Conservation (phyloP, 1,140 invertebrate genomes). For the Portunus trituberculatus region DNA sequence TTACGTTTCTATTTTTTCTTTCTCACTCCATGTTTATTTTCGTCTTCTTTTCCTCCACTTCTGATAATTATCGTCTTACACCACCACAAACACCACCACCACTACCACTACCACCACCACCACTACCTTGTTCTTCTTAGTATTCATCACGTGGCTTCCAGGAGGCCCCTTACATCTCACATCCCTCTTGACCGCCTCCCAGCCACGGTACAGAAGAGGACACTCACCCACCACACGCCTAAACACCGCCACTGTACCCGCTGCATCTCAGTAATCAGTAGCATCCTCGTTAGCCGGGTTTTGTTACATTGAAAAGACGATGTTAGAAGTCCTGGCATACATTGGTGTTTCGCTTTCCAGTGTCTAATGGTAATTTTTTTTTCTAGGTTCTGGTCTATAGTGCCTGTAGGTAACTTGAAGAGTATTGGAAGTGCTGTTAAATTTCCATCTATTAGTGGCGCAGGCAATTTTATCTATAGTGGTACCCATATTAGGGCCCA, state of each 20-base stretch:
- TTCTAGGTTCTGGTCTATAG: too few species aligned
- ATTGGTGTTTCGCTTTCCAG: too few species aligned
- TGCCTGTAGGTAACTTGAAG: too few species aligned
- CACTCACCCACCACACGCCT: not conserved
- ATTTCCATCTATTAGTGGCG: too few species aligned
- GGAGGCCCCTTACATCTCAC: not conserved
- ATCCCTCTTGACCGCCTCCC: not conserved
- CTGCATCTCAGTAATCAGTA: not conserved
- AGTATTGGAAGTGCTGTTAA: too few species aligned
- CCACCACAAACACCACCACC: too few species aligned
- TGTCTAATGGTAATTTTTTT: too few species aligned
- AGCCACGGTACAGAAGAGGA: not conserved
- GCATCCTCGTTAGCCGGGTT: not conserved
- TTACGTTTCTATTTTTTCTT: not conserved
- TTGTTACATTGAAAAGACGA: too few species aligned
- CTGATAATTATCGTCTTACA: not conserved
- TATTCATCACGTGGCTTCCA: not conserved
- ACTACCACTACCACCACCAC: too few species aligned
- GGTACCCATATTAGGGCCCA: too few species aligned
- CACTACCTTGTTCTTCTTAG: not conserved
- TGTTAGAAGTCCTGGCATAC: too few species aligned
- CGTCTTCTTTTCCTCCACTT: not conserved
- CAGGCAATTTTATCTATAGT: too few species aligned
- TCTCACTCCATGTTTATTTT: not conserved
- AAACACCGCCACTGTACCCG: not conserved